Evolutionary conservation across 1,140 invertebrate species (phyloP).

Genomic region (Pogonus chalceus): DNA sequence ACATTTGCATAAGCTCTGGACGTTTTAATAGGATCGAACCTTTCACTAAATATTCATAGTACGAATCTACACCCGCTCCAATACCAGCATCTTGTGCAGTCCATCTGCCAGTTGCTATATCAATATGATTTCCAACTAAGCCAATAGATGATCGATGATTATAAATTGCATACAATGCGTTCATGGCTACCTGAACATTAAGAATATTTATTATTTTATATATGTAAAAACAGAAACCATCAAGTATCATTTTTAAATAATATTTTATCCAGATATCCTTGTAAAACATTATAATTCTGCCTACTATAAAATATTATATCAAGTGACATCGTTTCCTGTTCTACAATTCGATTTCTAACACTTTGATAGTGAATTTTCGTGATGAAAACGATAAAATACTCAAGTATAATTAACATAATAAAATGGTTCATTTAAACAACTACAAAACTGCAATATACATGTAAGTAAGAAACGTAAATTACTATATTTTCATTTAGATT

Average conservation of each 20-base stretch:
- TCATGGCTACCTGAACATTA: slow-evolving; percentile 66
- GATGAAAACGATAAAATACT: too few species aligned
- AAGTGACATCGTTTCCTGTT: too few species aligned
- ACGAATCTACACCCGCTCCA: slow-evolving; percentile 94
- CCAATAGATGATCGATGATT: slow-evolving; percentile 79
- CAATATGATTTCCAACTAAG: slow-evolving; percentile 93
- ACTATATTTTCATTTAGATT: too few species aligned
- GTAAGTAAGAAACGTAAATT: background rate
- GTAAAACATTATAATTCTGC: too few species aligned
- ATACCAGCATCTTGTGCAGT: slow-evolving; percentile 88
- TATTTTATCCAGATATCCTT: too few species aligned
- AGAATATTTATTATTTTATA: slow-evolving; percentile 12
- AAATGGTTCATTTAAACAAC: too few species aligned
- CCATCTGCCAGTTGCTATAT: slow-evolving; percentile 91
- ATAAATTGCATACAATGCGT: slow-evolving; percentile 83
- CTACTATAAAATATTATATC: too few species aligned
- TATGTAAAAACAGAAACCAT: too few species aligned
- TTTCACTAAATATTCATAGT: slow-evolving; percentile 98
- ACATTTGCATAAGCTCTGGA: slow-evolving; percentile 86
- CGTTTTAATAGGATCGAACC: slow-evolving; percentile 69
- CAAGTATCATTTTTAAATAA: too few species aligned
- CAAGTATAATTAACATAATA: too few species aligned
- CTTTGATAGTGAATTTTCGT: too few species aligned
- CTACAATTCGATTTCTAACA: too few species aligned
- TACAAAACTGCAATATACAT: background rate